Evolutionary conservation across 2,797 vertebrate species (phyloP).

Genomic region (Neosalanx taihuensis): DNA sequence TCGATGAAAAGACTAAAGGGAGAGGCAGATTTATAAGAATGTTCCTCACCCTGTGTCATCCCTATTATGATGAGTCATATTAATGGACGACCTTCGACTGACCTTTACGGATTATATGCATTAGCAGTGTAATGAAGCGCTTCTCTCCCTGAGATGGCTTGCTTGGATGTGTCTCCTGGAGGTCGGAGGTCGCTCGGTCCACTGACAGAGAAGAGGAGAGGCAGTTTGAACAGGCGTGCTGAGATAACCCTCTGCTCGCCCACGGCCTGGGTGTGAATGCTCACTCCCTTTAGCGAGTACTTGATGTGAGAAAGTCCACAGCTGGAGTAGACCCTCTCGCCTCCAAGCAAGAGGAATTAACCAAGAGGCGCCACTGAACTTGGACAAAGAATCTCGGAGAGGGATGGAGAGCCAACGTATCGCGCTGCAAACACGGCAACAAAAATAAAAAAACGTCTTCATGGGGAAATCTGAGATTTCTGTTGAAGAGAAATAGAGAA

Average conservation of each 20-base stretch:
- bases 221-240: slow-evolving; percentile 48
- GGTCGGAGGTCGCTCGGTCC: slow-evolving; percentile 59
- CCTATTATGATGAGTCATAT: slow-evolving; percentile 56
- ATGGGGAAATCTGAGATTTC: no score
- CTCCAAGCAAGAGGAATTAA: background rate
- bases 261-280: background rate
- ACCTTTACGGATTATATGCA: slow-evolving; percentile 59
- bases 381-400: no score
- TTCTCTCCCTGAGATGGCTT: slow-evolving; percentile 27
- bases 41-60: slow-evolving; percentile 35
- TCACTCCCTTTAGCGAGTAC: background rate
- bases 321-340: background rate
- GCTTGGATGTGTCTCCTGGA: slow-evolving; percentile 53
- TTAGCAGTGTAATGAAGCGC: slow-evolving; percentile 62
- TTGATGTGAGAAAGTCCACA: background rate
- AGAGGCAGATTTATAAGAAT: slow-evolving; percentile 26
- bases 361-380: no score
- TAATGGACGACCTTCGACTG: slow-evolving; percentile 57
- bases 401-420: no score
- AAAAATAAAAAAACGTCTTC: no score
- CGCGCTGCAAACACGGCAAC: no score
- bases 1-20: slow-evolving; percentile 26
- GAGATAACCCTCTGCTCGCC: slow-evolving; percentile 24
- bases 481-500: background rate
- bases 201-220: slow-evolving; percentile 46